phyloP scores from a whole-genome alignment of 2,888 invertebrate genomes.

The Achlya flavicornis region DNA sequence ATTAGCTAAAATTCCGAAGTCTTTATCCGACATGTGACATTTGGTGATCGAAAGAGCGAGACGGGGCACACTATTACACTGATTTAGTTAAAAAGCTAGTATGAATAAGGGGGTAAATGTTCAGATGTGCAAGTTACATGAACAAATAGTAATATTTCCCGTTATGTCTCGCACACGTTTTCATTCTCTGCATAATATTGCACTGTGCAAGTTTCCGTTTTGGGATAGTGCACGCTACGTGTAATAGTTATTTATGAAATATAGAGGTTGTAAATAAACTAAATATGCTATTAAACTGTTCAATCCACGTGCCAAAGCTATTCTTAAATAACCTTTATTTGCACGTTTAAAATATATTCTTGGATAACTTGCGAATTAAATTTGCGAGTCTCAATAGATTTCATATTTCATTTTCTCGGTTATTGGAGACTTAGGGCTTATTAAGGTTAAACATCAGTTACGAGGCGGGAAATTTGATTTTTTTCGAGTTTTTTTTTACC shows the following conservation, averaged over 20 bases:
- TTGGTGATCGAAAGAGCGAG: no score
- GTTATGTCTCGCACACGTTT: not conserved
- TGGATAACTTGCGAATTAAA: not conserved
- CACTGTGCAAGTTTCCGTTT: not conserved
- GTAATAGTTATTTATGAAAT: not conserved
- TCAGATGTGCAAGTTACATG: not conserved
- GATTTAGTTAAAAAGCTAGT: no score
- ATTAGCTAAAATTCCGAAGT: no score
- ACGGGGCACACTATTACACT: no score
- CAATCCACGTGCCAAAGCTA: not conserved
- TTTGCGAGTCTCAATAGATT: no score
- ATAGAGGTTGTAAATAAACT: not conserved
- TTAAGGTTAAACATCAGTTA: no score
- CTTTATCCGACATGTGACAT: no score
- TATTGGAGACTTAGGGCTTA: no score
- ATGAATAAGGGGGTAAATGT: no score
- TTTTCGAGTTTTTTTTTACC: no score
- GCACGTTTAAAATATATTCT: not conserved
- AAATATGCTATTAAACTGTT: not conserved
- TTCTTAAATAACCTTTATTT: not conserved
- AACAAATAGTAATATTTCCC: not conserved
- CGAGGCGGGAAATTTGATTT: no score
- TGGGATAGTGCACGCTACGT: not conserved
- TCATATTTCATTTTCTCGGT: no score
- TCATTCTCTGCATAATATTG: not conserved